A percentile compares a stretch with the other conserved stretches of the same genome.
phyloP scores from a whole-genome alignment of 2,888 invertebrate genomes.

The Pollenia labialis region DNA sequence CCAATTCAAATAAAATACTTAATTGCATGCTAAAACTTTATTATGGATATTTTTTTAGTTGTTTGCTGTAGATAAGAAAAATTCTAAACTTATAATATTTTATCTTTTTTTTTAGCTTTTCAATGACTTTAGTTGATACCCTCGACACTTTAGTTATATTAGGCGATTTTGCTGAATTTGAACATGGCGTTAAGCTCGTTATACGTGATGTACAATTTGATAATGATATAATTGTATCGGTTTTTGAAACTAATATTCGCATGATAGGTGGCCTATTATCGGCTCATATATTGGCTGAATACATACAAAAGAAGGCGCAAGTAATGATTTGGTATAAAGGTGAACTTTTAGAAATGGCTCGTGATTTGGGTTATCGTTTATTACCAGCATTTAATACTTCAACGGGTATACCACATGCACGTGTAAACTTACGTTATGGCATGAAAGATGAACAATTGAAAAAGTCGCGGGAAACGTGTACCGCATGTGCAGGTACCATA shows the following conservation, averaged over 20 bases:
- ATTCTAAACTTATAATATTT: neutral
- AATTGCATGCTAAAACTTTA: no score
- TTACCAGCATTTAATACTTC: conserved; percentile 99
- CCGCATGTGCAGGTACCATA: conserved; percentile 99
- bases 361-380: conserved; percentile 95
- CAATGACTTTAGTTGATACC: conserved; percentile 97
- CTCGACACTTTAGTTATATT: conserved; percentile 96
- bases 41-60: no score
- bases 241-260: conserved; percentile 99
- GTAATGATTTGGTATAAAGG: conserved; percentile 93
- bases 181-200: conserved; percentile 93
- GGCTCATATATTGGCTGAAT: conserved; percentile 94
- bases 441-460: conserved; percentile 90
- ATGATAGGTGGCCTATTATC: conserved; percentile 98
- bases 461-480: conserved; percentile 95
- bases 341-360: conserved; percentile 94
- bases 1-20: no score
- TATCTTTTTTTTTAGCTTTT: conserved; percentile 90
- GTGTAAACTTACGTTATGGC: conserved; percentile 94
- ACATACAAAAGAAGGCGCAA: conserved; percentile 90
- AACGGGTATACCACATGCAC: conserved; percentile 98
- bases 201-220: conserved; percentile 95
- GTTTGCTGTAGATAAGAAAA: no score
- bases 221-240: conserved; percentile 96
- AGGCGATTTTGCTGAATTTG: conserved; percentile 97